Evolutionary conservation across 2,888 invertebrate genomes (phyloP), one percentile per base, ranked within the genome.

Genomic region (Megamerina dolium): DNA sequence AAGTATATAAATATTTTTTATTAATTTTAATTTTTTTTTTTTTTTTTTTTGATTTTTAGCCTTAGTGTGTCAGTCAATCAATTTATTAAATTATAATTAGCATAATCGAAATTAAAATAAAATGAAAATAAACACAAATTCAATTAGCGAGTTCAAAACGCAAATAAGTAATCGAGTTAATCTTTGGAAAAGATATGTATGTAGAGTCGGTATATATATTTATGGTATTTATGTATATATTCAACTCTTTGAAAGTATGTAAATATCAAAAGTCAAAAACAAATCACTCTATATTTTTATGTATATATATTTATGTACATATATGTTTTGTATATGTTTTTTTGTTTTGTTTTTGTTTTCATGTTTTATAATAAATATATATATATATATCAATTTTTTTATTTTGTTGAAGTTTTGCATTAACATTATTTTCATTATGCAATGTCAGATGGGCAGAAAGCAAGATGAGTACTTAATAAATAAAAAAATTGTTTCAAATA

Each of bases 1-100:
- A 5, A 36, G 21, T 35, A 31, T 36, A 33, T 41, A 33, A 30
- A 26, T 37, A 29, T 20, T 21, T 31, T 21, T 35, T 32, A 39
- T 20, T 31, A 20, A 21, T 20, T 21, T 30, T 31, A 3, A 10
- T 41, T 41, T 17, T 33, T 20, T 35, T 23, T 14, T 29, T 29
- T n/a, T 36, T 14, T 31, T 36, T 10, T n/a, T 31, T 32, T 17
- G 23, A 52, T 51, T 56, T 50, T 55, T 52, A 56, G 55, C 65
- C 61, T 61, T 60, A n/a, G 60, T 70, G 69, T 69, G 69, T 69
- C 69, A 67, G 69, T 69, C 70, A 69, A 60, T 67, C 69, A 69
- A 68, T 59, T 56, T 50, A 51, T 49, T 50, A 41, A 45, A 41
- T 16, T n/a, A n/a, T n/a, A n/a, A n/a, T n/a, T n/a, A n/a, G n/a